Evolutionary conservation across 2,888 invertebrate species (phyloP).

Genomic region (Dolichopus griseipennis): DNA sequence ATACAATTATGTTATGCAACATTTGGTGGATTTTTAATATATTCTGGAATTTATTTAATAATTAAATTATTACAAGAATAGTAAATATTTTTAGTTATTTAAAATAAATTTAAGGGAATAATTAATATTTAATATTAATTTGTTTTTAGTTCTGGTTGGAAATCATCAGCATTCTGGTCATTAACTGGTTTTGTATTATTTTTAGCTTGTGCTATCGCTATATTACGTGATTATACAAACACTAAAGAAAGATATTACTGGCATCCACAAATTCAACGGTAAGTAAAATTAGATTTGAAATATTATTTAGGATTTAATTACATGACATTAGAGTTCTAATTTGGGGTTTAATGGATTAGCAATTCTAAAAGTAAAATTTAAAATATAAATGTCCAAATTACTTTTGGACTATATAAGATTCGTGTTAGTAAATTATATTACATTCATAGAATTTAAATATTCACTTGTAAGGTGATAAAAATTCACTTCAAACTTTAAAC

Average conservation of each 20-base stretch:
- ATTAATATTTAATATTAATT: background rate
- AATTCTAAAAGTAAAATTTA: too few relatives aligned
- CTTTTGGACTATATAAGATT: too few relatives aligned
- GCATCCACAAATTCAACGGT: slow-evolving; percentile 43
- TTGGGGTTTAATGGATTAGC: too few relatives aligned
- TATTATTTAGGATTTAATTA: too few relatives aligned
- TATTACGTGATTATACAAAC: slow-evolving; percentile 40
- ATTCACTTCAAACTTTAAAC: too few relatives aligned
- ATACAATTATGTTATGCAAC: slow-evolving; percentile 41
- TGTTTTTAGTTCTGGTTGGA: slow-evolving; percentile 36
- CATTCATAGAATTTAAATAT: too few relatives aligned
- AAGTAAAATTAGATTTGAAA: background rate
- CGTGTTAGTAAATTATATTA: too few relatives aligned
- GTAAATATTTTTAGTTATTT: slow-evolving; percentile 25
- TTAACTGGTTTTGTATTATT: slow-evolving; percentile 35
- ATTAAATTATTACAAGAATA: slow-evolving; percentile 39
- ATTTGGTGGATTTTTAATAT: slow-evolving; percentile 39
- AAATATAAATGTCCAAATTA: too few relatives aligned
- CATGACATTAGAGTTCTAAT: too few relatives aligned
- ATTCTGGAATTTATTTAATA: slow-evolving; percentile 38
- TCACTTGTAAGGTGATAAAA: too few relatives aligned
- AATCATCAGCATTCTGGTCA: slow-evolving; percentile 37
- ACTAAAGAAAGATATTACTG: slow-evolving; percentile 41
- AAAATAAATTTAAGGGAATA: too few relatives aligned
- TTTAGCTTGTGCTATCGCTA: slow-evolving; percentile 33